Evolutionary conservation across 2,797 vertebrate genomes (phyloP).

Genomic region (Pterois miles): DNA sequence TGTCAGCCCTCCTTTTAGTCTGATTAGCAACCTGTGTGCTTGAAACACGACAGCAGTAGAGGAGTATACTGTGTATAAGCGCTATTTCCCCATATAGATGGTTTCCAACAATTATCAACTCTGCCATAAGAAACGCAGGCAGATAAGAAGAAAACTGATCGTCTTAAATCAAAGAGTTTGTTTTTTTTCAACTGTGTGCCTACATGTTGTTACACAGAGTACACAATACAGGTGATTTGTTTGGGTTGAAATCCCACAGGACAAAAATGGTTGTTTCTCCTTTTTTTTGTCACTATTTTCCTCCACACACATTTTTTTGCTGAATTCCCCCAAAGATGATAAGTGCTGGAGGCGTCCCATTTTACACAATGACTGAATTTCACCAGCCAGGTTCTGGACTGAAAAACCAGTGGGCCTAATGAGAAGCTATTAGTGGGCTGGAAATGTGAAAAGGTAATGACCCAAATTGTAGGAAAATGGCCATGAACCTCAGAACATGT

Average conservation of each 20-base stretch:
- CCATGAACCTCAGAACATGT: not conserved
- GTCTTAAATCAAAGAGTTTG: constrained; percentile 21
- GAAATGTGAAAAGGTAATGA: constrained; percentile 46
- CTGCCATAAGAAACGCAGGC: too few relatives aligned
- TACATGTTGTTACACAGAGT: not conserved
- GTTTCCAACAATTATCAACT: too few relatives aligned
- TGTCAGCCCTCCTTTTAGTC: constrained; percentile 21
- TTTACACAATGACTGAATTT: constrained; percentile 46
- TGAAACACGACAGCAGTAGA: constrained; percentile 13
- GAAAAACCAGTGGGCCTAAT: constrained; percentile 32
- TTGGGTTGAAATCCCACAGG: constrained; percentile 19
- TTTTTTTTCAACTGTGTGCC: not conserved
- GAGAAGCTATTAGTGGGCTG: constrained; percentile 39
- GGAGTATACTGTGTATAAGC: too few relatives aligned
- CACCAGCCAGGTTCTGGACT: constrained; percentile 16
- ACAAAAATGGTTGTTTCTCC: not conserved
- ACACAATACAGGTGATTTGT: constrained; percentile 6
- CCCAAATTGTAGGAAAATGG: constrained; percentile 25
- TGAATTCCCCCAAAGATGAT: constrained; percentile 45
- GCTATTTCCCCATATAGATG: too few relatives aligned
- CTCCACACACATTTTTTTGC: constrained; percentile 33
- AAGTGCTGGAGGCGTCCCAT: constrained; percentile 43
- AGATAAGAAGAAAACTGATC: constrained; percentile 1
- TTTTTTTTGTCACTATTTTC: constrained; percentile 6
- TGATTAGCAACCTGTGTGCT: not conserved